Conservation (phyloP, 1,140 invertebrate genomes). For the Sarcophaga bullata region DNA sequence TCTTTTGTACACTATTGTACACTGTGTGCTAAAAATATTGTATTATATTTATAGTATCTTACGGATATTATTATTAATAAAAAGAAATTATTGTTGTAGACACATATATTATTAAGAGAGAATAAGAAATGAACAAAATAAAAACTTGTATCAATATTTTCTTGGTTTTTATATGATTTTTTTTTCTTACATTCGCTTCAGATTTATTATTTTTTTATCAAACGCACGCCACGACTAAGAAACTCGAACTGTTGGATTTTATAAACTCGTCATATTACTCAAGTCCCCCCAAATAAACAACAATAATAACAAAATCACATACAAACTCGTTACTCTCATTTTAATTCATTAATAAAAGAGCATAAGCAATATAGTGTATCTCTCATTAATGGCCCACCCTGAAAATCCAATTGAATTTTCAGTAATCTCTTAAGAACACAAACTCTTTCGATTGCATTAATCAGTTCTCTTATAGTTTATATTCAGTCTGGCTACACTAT, state of each 20-base stretch:
- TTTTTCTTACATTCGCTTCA: slow-evolving; percentile 33
- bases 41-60: neutral
- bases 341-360: slow-evolving; percentile 16
- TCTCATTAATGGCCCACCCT: slow-evolving; percentile 19
- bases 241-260: slow-evolving; percentile 43
- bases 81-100: too few species aligned
- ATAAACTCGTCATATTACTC: slow-evolving; percentile 27
- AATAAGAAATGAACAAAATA: neutral
- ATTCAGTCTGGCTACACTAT: too few species aligned
- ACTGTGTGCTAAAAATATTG: neutral
- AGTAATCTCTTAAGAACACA: neutral
- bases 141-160: slow-evolving; percentile 17
- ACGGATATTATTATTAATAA: too few species aligned
- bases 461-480: neutral
- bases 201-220: slow-evolving; percentile 9
- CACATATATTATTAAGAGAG: too few species aligned
- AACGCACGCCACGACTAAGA: slow-evolving; percentile 44
- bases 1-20: neutral
- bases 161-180: slow-evolving; percentile 24
- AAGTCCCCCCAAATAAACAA: slow-evolving; percentile 7
- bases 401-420: neutral
- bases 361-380: neutral
- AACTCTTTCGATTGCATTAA: neutral
- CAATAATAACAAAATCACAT: neutral
- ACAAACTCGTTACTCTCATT: neutral